Conservation (phyloP, 1,140 invertebrate genomes). For the Orussus abietinus region DNA sequence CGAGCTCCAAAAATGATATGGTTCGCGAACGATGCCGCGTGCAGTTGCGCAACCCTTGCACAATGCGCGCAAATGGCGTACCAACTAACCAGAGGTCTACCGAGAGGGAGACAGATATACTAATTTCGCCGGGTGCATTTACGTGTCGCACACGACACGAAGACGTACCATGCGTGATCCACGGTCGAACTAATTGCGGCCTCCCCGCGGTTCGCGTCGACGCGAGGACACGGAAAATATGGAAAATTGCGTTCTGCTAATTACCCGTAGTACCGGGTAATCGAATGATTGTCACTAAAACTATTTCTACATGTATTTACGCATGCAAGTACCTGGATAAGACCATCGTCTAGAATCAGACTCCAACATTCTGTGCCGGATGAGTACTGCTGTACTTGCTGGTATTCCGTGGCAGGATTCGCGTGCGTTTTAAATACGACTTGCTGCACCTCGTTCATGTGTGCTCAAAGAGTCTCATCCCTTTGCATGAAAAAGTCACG, state of each 20-base stretch:
- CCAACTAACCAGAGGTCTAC: conserved; percentile 21
- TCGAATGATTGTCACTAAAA: not conserved
- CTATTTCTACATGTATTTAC: too few species aligned
- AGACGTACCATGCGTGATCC: too few species aligned
- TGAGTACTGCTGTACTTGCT: conserved; percentile 19
- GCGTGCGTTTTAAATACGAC: conserved; percentile 26
- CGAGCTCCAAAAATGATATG: conserved; percentile 50
- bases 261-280: too few species aligned
- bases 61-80: conserved; percentile 31
- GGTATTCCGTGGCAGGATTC: conserved; percentile 21
- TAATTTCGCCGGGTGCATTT: too few species aligned
- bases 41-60: conserved; percentile 40
- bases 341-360: conserved; percentile 41
- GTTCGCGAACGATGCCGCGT: conserved; percentile 30
- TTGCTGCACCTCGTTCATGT: conserved; percentile 46
- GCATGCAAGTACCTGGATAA: conserved; percentile 44
- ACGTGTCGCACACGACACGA: too few species aligned
- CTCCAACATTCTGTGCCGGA: conserved; percentile 44
- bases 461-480: too few species aligned
- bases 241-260: too few species aligned
- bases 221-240: too few species aligned
- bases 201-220: too few species aligned
- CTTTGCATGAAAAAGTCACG: too few species aligned
- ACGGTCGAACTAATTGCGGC: too few species aligned
- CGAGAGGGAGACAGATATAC: conserved; percentile 28